Percentiles rank a stretch among this genome's conserved stretches.
These are phyloP conservation scores for Epizoanthus illoricatus DNA, from an alignment of 92 coral and sea anemone species.

Conservation along the genomic window DNA sequence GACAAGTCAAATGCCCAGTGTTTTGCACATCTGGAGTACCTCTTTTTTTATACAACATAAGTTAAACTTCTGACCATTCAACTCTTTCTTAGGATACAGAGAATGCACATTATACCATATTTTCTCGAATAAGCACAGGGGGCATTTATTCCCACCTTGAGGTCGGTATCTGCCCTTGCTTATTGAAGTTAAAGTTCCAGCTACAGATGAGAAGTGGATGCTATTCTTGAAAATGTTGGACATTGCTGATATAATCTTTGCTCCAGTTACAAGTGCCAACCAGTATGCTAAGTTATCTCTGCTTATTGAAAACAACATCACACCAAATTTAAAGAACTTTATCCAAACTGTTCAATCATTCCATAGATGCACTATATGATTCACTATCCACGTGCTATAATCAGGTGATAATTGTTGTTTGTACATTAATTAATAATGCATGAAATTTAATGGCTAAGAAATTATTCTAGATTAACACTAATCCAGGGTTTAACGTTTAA, in stretches of 20 bases:
- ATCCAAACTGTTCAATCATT: conserved; percentile 58
- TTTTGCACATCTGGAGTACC: too few relatives aligned
- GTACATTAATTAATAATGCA: too few relatives aligned
- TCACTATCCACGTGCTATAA: conserved; percentile 58
- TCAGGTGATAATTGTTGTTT: conserved; percentile 23
- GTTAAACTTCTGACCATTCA: too few relatives aligned
- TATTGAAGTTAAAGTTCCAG: conserved; percentile 43
- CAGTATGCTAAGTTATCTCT: conserved; percentile 50
- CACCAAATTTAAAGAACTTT: conserved; percentile 45
- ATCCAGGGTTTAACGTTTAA: too few relatives aligned
- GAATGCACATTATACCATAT: too few relatives aligned
- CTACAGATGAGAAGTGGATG: conserved; percentile 48
- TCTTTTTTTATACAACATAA: too few relatives aligned
- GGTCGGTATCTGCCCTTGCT: conserved; percentile 33
- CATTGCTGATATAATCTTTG: conserved; percentile 49
- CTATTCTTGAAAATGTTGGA: conserved; percentile 40
- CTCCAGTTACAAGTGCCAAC: conserved; percentile 40
- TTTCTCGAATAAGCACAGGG: too few relatives aligned
- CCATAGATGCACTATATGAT: conserved; percentile 71
- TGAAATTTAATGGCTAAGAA: too few relatives aligned
- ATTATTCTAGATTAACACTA: too few relatives aligned
- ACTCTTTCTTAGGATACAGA: too few relatives aligned
- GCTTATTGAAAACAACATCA: conserved; percentile 64
- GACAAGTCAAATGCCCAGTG: too few relatives aligned
- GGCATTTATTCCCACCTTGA: too few relatives aligned